Evolutionary conservation across 2,888 invertebrate species (phyloP).

Genomic region (Drosophila monieri): DNA sequence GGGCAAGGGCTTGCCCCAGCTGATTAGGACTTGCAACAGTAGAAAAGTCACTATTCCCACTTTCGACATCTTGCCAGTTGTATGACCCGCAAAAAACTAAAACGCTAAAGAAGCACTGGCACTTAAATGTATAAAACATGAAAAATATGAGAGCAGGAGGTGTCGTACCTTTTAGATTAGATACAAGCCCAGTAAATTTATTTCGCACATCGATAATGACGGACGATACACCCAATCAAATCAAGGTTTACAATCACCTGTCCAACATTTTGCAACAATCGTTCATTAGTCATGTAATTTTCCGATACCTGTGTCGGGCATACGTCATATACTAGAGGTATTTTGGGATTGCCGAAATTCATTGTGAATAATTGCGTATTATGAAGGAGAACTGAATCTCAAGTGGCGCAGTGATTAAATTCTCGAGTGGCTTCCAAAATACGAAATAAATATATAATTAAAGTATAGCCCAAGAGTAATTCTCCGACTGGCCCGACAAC

Average conservation of each 20-base stretch:
- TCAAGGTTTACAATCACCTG: slow-evolving; percentile 17
- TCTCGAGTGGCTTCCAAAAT: slow-evolving; percentile 46
- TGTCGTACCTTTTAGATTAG: slow-evolving; percentile 22
- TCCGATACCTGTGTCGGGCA: slow-evolving; percentile 8
- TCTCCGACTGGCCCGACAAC: slow-evolving; percentile 14
- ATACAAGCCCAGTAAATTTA: slow-evolving; percentile 30
- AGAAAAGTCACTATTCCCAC: slow-evolving; percentile 33
- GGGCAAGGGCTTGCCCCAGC: slow-evolving; percentile 22
- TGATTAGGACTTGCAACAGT: slow-evolving; percentile 33
- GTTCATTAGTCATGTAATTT: slow-evolving; percentile 44
- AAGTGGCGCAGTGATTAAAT: slow-evolving; percentile 48
- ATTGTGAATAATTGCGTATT: slow-evolving; percentile 17
- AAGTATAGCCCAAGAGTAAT: slow-evolving; percentile 51
- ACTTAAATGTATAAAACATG: slow-evolving; percentile 19
- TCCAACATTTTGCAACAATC: not conserved
- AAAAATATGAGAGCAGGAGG: not conserved
- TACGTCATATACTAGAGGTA: slow-evolving; percentile 30
- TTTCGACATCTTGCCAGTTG: slow-evolving; percentile 26
- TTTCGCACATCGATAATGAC: slow-evolving; percentile 37
- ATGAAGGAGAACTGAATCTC: slow-evolving; percentile 2
- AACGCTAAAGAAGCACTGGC: not conserved
- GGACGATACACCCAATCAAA: slow-evolving; percentile 27
- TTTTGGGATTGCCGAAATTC: slow-evolving; percentile 15
- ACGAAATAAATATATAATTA: slow-evolving; percentile 28
- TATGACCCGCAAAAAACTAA: slow-evolving; percentile 23